A percentile compares a stretch with the other conserved stretches of the same genome.
phyloP scores from a whole-genome alignment of 2,113 vertebrate genomes.

The Delphinapterus leucas region DNA sequence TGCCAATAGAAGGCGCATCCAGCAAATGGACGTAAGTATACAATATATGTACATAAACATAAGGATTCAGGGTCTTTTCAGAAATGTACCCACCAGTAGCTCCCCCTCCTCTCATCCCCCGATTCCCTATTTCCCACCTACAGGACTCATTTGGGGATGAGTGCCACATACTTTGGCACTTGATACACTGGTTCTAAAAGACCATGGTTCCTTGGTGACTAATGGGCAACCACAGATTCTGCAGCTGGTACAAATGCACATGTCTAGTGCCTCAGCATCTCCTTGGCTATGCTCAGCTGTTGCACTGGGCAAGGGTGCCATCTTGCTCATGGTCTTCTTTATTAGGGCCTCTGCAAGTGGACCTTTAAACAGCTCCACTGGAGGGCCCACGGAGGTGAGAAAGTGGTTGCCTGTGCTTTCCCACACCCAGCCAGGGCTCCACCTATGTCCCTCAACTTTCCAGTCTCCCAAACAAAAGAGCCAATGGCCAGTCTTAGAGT shows the following conservation, averaged over 20 bases:
- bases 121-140: not conserved
- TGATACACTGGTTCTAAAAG: not conserved
- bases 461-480: not conserved
- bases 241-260: too few species aligned
- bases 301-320: not conserved
- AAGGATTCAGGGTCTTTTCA: not conserved
- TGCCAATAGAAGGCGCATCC: not conserved
- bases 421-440: not conserved
- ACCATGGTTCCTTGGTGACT: not conserved
- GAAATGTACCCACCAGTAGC: too few species aligned
- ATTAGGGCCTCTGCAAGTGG: fast-evolving
- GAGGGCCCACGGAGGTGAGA: not conserved
- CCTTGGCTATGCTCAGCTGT: not conserved
- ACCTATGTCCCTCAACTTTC: not conserved
- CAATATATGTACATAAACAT: not conserved
- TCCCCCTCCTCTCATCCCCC: not conserved
- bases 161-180: not conserved
- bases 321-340: not conserved
- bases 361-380: not conserved
- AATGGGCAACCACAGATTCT: not conserved
- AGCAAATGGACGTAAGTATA: not conserved
- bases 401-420: not conserved
- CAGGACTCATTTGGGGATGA: not conserved
- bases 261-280: not conserved
- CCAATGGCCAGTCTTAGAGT: not conserved